These are phyloP conservation scores for Bubo scandiacus DNA, from an alignment of 2,113 vertebrate species.

Conservation along the genomic window DNA sequence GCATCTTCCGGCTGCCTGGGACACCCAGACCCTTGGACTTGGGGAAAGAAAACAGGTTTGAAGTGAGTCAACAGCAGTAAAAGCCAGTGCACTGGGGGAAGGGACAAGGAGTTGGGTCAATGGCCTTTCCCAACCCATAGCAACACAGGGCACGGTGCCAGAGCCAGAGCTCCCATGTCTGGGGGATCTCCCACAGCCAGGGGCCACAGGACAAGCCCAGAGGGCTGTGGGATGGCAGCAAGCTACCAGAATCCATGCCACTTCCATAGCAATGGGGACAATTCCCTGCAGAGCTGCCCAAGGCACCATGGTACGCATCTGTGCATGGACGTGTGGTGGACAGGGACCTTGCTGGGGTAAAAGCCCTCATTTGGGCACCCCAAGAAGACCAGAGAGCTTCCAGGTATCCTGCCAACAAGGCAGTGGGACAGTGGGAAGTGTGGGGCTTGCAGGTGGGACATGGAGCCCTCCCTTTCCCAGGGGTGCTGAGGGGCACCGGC, in stretches of 20 bases:
- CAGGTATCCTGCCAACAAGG: not conserved
- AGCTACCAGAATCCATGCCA: not conserved
- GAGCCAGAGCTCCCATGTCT: not conserved
- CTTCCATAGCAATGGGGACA: not conserved
- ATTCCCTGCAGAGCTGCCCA: not conserved
- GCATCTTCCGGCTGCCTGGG: constrained; percentile 66
- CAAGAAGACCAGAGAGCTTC: not conserved
- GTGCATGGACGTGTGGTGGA: not conserved
- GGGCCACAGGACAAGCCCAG: not conserved
- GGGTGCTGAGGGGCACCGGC: not conserved
- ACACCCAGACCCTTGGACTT: constrained; percentile 75
- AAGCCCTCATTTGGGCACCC: not conserved
- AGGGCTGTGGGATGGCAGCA: not conserved
- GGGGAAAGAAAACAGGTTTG: constrained; percentile 69
- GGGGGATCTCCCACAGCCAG: not conserved
- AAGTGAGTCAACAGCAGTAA: constrained; percentile 69
- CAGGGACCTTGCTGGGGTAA: not conserved
- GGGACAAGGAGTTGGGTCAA: constrained; percentile 48
- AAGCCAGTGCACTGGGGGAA: constrained; percentile 48
- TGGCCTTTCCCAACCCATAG: constrained; percentile 22
- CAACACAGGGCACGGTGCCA: not conserved
- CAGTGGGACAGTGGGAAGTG: not conserved
- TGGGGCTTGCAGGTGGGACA: not conserved
- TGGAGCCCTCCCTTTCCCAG: not conserved
- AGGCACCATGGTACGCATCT: not conserved